Percentiles rank a stretch among this genome's conserved stretches.
phyloP scores from a whole-genome alignment of 1,140 invertebrate genomes.

The Acromyrmex charruanus region DNA sequence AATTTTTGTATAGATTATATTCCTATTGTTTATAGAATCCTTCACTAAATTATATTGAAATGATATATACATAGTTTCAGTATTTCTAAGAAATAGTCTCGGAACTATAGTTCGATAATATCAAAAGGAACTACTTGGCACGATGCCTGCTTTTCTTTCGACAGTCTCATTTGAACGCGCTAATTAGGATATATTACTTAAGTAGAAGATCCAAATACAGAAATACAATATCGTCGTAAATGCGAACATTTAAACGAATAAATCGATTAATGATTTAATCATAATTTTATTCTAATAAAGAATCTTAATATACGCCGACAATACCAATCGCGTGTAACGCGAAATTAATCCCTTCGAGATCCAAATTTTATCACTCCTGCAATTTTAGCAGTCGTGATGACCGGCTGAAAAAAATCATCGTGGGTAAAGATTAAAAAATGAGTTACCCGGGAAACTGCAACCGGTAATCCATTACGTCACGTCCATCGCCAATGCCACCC shows the following conservation, averaged over 20 bases:
- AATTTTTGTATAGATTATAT: neutral
- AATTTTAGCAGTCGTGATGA: slow-evolving; percentile 39
- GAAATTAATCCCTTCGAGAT: slow-evolving; percentile 7
- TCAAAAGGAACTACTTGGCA: slow-evolving; percentile 68
- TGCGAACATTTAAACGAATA: neutral
- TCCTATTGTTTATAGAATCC: slow-evolving; percentile 59
- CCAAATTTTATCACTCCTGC: slow-evolving; percentile 18
- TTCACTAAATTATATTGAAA: slow-evolving; percentile 64
- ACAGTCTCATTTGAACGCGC: slow-evolving; percentile 39
- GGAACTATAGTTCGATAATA: slow-evolving; percentile 68
- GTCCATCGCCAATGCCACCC: slow-evolving; percentile 59
- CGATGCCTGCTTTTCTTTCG: slow-evolving; percentile 54
- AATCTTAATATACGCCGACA: neutral
- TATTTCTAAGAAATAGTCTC: slow-evolving; percentile 69
- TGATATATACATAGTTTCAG: slow-evolving; percentile 35
- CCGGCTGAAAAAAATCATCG: slow-evolving; percentile 44
- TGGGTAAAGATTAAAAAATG: slow-evolving; percentile 53
- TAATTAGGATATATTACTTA: slow-evolving; percentile 69
- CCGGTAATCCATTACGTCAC: slow-evolving; percentile 69
- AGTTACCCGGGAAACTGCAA: slow-evolving; percentile 57
- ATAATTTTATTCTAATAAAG: slow-evolving; percentile 27
- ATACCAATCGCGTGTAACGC: neutral
- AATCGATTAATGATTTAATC: neutral
- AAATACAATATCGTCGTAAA: neutral
- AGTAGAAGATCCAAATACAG: neutral